These are phyloP conservation scores for Cryptotis parvus DNA, from an alignment of 2,113 vertebrate genomes.

Conservation along the genomic window DNA sequence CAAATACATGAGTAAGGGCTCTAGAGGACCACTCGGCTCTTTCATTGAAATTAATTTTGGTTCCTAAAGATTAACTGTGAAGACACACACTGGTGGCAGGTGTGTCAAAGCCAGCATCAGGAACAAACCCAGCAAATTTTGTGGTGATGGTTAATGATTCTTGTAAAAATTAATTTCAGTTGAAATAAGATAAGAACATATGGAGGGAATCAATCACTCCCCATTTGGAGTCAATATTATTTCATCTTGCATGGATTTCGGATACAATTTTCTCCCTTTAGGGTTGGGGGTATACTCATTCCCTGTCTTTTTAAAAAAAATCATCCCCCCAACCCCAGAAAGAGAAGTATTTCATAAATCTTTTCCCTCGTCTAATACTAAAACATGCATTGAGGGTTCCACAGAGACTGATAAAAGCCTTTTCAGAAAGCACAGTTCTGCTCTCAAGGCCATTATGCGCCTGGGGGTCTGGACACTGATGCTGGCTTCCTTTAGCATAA, in stretches of 20 bases:
- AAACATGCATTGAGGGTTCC: slow-evolving; percentile 57
- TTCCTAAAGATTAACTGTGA: slow-evolving; percentile 74
- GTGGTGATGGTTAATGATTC: slow-evolving; percentile 75
- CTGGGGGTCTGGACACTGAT: slow-evolving; percentile 42
- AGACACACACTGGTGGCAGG: slow-evolving; percentile 72
- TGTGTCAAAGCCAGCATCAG: slow-evolving; percentile 73
- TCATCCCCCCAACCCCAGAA: slow-evolving; percentile 51
- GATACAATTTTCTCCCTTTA: slow-evolving; percentile 77
- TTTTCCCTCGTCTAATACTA: slow-evolving; percentile 66
- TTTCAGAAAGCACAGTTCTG: slow-evolving; percentile 67
- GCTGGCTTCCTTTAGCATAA: slow-evolving; percentile 76
- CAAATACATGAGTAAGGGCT: slow-evolving; percentile 61
- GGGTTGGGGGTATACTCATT: slow-evolving; percentile 72
- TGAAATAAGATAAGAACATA: slow-evolving; percentile 82
- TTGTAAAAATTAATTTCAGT: slow-evolving; percentile 83
- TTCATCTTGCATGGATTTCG: slow-evolving; percentile 79
- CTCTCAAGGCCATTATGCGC: slow-evolving; percentile 62
- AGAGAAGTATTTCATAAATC: slow-evolving; percentile 80
- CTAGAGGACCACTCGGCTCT: slow-evolving; percentile 70
- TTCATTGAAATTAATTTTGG: slow-evolving; percentile 79
- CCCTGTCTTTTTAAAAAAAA: slow-evolving; percentile 77
- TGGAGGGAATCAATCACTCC: slow-evolving; percentile 84
- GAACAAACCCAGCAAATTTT: slow-evolving; percentile 73
- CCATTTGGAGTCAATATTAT: slow-evolving; percentile 80
- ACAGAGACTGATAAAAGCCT: slow-evolving; percentile 66